Evolutionary conservation across 2,797 vertebrate species (phyloP), one percentile per base, ranked within the genome.

Genomic region (Acanthopagrus latus): DNA sequence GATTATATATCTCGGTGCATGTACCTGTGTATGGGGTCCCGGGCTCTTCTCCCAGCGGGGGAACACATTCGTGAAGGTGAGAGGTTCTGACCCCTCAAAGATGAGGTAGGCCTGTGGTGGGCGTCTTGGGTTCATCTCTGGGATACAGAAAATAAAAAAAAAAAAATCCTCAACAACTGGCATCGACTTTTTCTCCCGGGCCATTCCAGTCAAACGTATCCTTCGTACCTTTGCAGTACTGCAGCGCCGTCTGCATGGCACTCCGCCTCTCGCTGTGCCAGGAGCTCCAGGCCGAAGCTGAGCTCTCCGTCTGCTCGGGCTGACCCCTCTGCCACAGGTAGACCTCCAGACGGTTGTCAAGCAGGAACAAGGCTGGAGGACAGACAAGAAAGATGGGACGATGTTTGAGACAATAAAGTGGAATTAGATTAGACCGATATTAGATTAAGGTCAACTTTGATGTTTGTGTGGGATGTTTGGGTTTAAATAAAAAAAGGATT

Each of bases 11-110:
- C 2, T 2, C 7, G 33, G 7, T 50, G 11, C 5, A 20, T 47
- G 7, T 21, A 27, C 65, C 33, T 92, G 91, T 64, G 82, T 56
- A 74, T 78, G 69, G 48, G 82, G 64, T 69, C 68, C 82, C 17
- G 72, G 74, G 68, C 73, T 91, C 81, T 62, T 92, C 88, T 96
- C 95, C 96, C 96, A 96, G 71, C 74, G 82, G 1, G 96, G 95
- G 85, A 96, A 96, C 72, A 96, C 84, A 46, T 96, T 96, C 51
- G 95, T 96, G 89, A 96, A 96, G 78, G 95, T 96, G 46, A 96
- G 87, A 72, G 96, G 96, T 69, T 96, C 96, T 0, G 78, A 80
- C 5, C 95, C 95, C 72, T 95, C 94, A 1, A 84, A 76, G 76
- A 96, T 91, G 68, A 96, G 91, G 86, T 96, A 96, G 5, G 95